These are phyloP conservation scores for Apis mellifera DNA, from an alignment of 1,140 invertebrate species.

Conservation along the genomic window Amel_HAv3.1 CM009931.2:14953001-14953500, in stretches of 20 bases:
- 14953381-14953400: slow-evolving; percentile 51
- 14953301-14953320: slow-evolving; percentile 31
- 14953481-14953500: slow-evolving; percentile 55
- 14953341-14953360: slow-evolving; percentile 4
- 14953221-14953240: slow-evolving; percentile 49
- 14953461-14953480: slow-evolving; percentile 69
- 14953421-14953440: slow-evolving; percentile 52
- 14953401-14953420: slow-evolving; percentile 82
- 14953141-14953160: not conserved
- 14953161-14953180: slow-evolving; percentile 1
- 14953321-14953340: slow-evolving; percentile 30
- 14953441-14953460: slow-evolving; percentile 60
- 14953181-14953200: not conserved
- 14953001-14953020: slow-evolving; percentile 8
- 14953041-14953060: not conserved
- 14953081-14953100: not conserved
- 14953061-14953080: not conserved
- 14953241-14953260: slow-evolving; percentile 58
- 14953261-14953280: slow-evolving; percentile 31
- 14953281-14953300: slow-evolving; percentile 15
- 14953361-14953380: slow-evolving; percentile 37
- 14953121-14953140: slow-evolving; percentile 1
- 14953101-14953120: slow-evolving; percentile 11
- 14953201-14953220: not conserved
- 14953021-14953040: slow-evolving; percentile 11